phyloP scores from a whole-genome alignment of 1,140 invertebrate genomes.

The Lethrus apterus region DNA sequence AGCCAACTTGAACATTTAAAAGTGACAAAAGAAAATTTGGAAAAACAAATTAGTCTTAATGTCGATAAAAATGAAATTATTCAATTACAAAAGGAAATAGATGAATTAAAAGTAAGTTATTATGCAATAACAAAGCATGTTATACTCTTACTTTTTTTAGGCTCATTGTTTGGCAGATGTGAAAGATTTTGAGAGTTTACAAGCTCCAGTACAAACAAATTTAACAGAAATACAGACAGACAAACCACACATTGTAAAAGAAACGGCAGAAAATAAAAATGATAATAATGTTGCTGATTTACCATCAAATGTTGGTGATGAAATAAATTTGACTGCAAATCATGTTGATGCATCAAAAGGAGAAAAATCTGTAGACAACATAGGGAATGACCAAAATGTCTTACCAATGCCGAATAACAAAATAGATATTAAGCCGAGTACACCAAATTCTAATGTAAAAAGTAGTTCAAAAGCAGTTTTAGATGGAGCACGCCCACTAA shows the following conservation, averaged over 20 bases:
- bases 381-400: constrained; percentile 15
- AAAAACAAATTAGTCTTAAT: constrained; percentile 22
- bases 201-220: too few relatives aligned
- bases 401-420: constrained; percentile 20
- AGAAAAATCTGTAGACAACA: constrained; percentile 3
- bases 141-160: constrained; percentile 2
- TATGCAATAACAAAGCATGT: not conserved
- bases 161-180: not conserved
- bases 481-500: constrained; percentile 24
- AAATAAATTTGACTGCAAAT: not conserved
- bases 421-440: too few relatives aligned
- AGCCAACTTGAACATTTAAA: constrained; percentile 14
- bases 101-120: constrained; percentile 22
- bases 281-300: constrained; percentile 14
- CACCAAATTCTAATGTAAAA: not conserved
- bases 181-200: constrained; percentile 7
- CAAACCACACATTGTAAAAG: constrained; percentile 2
- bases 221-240: constrained; percentile 3
- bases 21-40: constrained; percentile 24
- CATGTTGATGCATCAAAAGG: not conserved
- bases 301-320: constrained; percentile 8
- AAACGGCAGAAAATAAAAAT: constrained; percentile 2
- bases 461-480: constrained; percentile 19
- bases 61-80: constrained; percentile 20
- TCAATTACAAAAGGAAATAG: constrained; percentile 22